Evolutionary conservation across 2,888 invertebrate species (phyloP), one percentile per base, ranked within the genome.

Genomic region (Phoronis australis): DNA sequence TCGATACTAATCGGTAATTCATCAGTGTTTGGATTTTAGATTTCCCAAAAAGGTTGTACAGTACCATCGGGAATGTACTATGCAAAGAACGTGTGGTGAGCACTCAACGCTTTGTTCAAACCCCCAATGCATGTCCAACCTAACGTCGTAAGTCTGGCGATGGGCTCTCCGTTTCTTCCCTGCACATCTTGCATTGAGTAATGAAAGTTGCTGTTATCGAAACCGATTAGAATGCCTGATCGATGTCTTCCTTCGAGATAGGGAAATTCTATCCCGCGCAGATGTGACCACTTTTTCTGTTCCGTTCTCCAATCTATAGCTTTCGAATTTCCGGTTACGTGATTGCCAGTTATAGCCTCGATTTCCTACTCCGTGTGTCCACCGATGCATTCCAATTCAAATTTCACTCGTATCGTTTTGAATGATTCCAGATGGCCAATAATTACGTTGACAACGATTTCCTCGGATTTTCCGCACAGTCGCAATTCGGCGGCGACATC

Each of bases 41-140:
- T n/a, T n/a, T n/a, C n/a, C n/a, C n/a, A n/a, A n/a, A n/a, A n/a
- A n/a, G n/a, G n/a, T n/a, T n/a, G n/a, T n/a, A n/a, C n/a, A n/a
- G n/a, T n/a, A n/a, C n/a, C n/a, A n/a, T n/a, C n/a, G n/a, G n/a
- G n/a, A n/a, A n/a, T n/a, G n/a, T n/a, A n/a, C n/a, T n/a, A n/a
- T n/a, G n/a, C n/a, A n/a, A n/a, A n/a, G n/a, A n/a, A n/a, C n/a
- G n/a, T n/a, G n/a, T n/a, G n/a, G n/a, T n/a, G n/a, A n/a, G n/a
- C n/a, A n/a, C n/a, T n/a, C n/a, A n/a, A n/a, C n/a, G n/a, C n/a
- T n/a, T n/a, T n/a, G n/a, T n/a, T n/a, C n/a, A n/a, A n/a, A n/a
- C n/a, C n/a, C n/a, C 52, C 52, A 23, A 51, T 47, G 37, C 52
- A 52, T 15, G 52, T 58, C 56, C 54, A 59, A 18, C 54, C 51